Evolutionary conservation across 2,797 vertebrate genomes (phyloP), one percentile per base, ranked within the genome.

Genomic region (Bovichtus variegatus): DNA sequence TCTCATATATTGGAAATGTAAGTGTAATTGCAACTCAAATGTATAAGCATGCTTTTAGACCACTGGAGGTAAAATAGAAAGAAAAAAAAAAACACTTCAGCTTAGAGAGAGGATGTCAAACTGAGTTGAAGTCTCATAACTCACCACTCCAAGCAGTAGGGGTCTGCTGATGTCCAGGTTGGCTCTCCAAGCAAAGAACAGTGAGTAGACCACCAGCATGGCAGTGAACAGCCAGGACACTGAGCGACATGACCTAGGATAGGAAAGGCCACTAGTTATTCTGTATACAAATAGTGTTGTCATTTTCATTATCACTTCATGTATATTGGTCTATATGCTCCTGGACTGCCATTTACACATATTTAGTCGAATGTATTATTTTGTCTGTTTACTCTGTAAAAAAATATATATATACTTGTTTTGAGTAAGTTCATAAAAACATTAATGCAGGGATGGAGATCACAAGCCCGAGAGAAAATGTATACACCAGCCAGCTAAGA

Each of bases 121-220:
- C 18, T 29, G 15, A 31, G 19, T 29, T 15, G 4, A 68, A 19
- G 21, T 19, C 9, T 44, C 29, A 21, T 47, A 47, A 43, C 91
- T 89, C 76, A 93, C 92, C 96, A 99, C 98, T 9, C 97, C 97
- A 15, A 97, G 93, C 81, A 99, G 95, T 3, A 99, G 93, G 58
- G 98, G 97, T 81, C 96, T 97, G 68, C 95, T 96, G 80, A 99
- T 92, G 87, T 99, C 97, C 93, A 99, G 86, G 93, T 99, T 99
- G 78, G 98, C 98, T 89, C 98, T 97, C 98, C 98, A 99, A 80
- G 97, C 95, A 3, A 99, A 99, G 90, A 99, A 99, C 77, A 98
- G 79, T 0, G 98, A 99, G 91, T 99, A 99, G 81, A 96, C 58
- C 50, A 95, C 90, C 80, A 97, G 75, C 98, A 99, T 99, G 71